Evolutionary conservation across 2,888 invertebrate genomes (phyloP).

Genomic region (Noctua fimbriata): DNA sequence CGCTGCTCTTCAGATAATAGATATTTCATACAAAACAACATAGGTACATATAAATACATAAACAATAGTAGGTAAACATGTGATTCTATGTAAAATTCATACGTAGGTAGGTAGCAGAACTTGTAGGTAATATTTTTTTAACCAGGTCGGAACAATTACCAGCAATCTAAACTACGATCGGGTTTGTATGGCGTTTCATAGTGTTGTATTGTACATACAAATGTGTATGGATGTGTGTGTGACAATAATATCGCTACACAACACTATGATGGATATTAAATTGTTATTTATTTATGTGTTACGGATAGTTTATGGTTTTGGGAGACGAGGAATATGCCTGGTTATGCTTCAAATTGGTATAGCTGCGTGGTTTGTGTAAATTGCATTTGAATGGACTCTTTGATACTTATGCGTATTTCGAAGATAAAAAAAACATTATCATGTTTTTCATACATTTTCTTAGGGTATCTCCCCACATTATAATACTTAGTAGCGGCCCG

Average conservation of each 20-base stretch:
- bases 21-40: neutral
- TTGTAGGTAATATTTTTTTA: conserved; percentile 58
- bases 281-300: conserved; percentile 68
- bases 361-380: neutral
- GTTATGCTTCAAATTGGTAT: neutral
- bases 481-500: no score
- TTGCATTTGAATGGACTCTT: neutral
- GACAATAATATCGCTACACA: conserved; percentile 57
- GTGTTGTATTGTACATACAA: conserved; percentile 35
- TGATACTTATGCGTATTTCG: neutral
- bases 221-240: conserved; percentile 46
- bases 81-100: conserved; percentile 29
- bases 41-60: neutral
- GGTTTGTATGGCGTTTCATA: conserved; percentile 53
- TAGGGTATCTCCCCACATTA: no score
- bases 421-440: no score
- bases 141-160: conserved; percentile 75
- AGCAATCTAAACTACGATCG: conserved; percentile 77
- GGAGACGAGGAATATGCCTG: neutral
- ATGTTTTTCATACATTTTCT: no score
- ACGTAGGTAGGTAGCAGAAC: neutral
- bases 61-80: conserved; percentile 25
- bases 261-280: conserved; percentile 65
- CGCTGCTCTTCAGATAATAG: no score
- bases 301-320: conserved; percentile 17